Percentiles rank a stretch among this genome's conserved stretches.
These are phyloP conservation scores for Pachyramphus minor DNA, from an alignment of 2,113 vertebrate genomes.

Conservation along the genomic window DNA sequence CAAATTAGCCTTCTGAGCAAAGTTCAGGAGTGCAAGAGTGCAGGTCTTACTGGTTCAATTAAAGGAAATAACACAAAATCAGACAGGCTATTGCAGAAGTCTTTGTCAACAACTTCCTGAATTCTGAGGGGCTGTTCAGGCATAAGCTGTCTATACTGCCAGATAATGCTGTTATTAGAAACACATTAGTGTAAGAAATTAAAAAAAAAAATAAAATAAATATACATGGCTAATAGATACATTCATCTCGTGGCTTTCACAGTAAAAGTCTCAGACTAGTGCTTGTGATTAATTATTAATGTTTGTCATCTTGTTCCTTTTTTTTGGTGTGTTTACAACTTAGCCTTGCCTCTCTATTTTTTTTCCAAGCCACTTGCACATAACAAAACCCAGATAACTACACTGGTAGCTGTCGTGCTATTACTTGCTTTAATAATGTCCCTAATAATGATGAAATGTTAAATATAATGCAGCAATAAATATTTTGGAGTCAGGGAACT, in stretches of 20 bases:
- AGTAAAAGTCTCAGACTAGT: slow-evolving; percentile 26
- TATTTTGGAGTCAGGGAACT: slow-evolving; percentile 47
- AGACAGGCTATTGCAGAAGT: slow-evolving; percentile 22
- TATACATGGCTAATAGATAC: not conserved
- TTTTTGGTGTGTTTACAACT: slow-evolving; percentile 49
- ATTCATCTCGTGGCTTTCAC: slow-evolving; percentile 21
- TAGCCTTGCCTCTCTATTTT: not conserved
- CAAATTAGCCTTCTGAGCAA: slow-evolving; percentile 34
- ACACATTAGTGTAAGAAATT: slow-evolving; percentile 9
- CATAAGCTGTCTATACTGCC: not conserved
- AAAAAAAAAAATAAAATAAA: not conserved
- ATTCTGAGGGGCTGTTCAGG: slow-evolving; percentile 4
- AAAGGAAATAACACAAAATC: slow-evolving; percentile 52
- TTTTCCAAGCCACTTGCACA: not conserved
- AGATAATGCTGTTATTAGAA: slow-evolving; percentile 31
- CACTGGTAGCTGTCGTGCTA: not conserved
- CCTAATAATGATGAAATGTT: slow-evolving; percentile 55
- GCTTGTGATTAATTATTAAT: slow-evolving; percentile 54
- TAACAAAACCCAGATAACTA: slow-evolving; percentile 34
- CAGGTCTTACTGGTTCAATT: slow-evolving; percentile 33
- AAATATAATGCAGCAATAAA: slow-evolving; percentile 43
- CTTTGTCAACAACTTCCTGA: slow-evolving; percentile 47
- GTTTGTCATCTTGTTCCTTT: not conserved
- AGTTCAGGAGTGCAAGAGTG: slow-evolving; percentile 1
- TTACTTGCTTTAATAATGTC: not conserved